Conservation (phyloP, 2,888 invertebrate genomes). For the Antheraea yamamai region DNA sequence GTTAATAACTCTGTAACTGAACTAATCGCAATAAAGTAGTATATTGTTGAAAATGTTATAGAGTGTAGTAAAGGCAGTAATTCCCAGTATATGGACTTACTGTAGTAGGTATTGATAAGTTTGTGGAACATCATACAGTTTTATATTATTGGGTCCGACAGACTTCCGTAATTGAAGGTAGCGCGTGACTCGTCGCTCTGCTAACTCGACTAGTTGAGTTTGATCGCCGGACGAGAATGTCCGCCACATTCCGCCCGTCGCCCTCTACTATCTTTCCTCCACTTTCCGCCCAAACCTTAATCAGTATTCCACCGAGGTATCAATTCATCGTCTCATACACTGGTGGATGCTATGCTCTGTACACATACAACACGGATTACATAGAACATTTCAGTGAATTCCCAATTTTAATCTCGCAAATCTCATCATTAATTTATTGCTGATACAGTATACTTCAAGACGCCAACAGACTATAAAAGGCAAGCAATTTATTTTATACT, state of each 20-base stretch:
- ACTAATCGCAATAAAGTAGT: background rate
- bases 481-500: background rate
- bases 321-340: background rate
- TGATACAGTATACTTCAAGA: background rate
- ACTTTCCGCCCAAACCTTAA: background rate
- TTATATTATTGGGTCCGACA: background rate
- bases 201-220: background rate
- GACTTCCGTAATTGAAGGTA: background rate
- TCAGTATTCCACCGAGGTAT: background rate
- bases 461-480: background rate
- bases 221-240: background rate
- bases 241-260: background rate
- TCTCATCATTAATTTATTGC: background rate
- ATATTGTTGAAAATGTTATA: background rate
- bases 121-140: background rate
- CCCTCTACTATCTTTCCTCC: background rate
- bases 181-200: background rate
- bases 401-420: background rate
- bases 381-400: background rate
- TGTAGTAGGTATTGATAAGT: background rate
- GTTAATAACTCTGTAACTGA: too few species aligned
- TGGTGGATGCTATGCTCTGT: background rate
- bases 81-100: background rate
- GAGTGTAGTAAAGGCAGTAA: background rate
- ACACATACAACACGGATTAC: background rate